A percentile compares a stretch with the other conserved stretches of the same genome.
These are phyloP conservation scores for Lophura nycthemera DNA, from an alignment of 2,113 vertebrate genomes.

Conservation along the genomic window DNA sequence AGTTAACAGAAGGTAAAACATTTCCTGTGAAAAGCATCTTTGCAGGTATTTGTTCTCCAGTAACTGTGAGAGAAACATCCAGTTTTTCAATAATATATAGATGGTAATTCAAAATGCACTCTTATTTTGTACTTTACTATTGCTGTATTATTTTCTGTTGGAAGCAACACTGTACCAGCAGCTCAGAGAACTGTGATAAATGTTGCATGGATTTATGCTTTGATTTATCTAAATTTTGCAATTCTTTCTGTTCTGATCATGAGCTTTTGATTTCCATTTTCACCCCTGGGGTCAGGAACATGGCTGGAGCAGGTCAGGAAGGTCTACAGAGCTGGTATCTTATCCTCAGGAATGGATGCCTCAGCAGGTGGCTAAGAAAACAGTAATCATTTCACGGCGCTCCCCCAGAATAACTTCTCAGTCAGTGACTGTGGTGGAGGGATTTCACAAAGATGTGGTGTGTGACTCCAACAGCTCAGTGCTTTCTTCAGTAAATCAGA, in stretches of 20 bases:
- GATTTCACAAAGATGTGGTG: neutral
- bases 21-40: neutral
- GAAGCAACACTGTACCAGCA: neutral
- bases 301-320: neutral
- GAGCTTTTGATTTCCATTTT: conserved; percentile 26
- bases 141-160: neutral
- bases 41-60: neutral
- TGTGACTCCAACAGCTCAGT: neutral
- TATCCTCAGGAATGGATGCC: neutral
- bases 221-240: neutral
- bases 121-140: neutral
- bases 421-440: rapidly evolving
- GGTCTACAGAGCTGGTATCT: neutral
- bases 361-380: conserved; percentile 24
- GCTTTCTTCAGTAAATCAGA: neutral
- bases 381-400: neutral
- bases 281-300: neutral
- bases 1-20: neutral
- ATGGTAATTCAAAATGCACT: neutral
- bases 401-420: neutral
- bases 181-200: neutral
- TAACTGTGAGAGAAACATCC: neutral
- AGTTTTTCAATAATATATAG: neutral
- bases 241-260: neutral
- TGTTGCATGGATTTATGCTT: neutral